Base-by-base conservation (phyloP, 2,113 vertebrate genomes). In the Ictalurus punctatus region DNA sequence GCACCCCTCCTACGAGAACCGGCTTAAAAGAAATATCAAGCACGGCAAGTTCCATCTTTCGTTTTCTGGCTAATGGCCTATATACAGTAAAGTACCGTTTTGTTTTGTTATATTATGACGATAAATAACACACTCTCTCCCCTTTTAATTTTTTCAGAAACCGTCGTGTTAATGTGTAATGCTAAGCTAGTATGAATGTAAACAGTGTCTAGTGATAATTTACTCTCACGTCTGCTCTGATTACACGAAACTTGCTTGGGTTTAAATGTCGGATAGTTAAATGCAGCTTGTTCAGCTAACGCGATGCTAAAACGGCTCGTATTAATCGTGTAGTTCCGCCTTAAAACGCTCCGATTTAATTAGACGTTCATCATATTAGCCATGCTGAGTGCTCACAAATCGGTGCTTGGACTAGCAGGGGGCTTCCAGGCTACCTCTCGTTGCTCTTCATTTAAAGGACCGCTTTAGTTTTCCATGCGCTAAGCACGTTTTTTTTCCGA, bases 391-490 rank as follows among this genome's bases (percentile, higher is more conserved):
- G n/a, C 56, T 48, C 40, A 3, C 58, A 21, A 40, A 63, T 14
- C 8, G 71, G 34, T 44, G 56, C 73, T 44, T 21, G 71, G 34
- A 48, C 25, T 25, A 44, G 85, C 54, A 12, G 56, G 40, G 54
- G 40, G 84, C 69, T 74, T 86, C 61, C 48, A 61, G 67, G 23
- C 30, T 37, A 37, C 23, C 48, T 56, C 54, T 86, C 27, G 37
- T 40, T 59, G 27, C 40, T 83, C 13, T 83, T 61, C 61, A 59
- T 82, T 59, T 76, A n/a, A 86, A 78, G 23, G 5, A 27, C 69
- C 44, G 71, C 56, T 78, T 86, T 59, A 74, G 30, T 76, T 86
- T 86, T 86, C 56, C 71, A 74, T 14, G 34, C 69, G 44, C 34
- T 4, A 37, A 27, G 71, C 56, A 76, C 6, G 16, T 86, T 78